Conservation (phyloP, 2,888 invertebrate genomes). For the Boloria euphrosyne region DNA sequence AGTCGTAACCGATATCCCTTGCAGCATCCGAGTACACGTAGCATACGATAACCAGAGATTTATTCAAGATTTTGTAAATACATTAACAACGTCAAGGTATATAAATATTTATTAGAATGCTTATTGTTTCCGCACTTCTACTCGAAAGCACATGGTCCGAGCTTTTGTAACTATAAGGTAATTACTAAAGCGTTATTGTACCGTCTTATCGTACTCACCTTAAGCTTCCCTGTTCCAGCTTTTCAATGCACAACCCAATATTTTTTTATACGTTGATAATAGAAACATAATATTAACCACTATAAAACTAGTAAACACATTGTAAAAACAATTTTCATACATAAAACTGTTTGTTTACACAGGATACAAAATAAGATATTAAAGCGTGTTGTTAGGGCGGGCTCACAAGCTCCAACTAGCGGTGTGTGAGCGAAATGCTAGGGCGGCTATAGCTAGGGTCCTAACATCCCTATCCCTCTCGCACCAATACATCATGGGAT, state of each 20-base stretch:
- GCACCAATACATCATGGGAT: constrained; percentile 62
- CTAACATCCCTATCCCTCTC: constrained; percentile 59
- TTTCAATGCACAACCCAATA: constrained; percentile 32
- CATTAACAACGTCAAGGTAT: not conserved
- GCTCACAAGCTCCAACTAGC: constrained; percentile 76
- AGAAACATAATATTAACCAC: constrained; percentile 43
- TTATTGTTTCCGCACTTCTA: constrained; percentile 1
- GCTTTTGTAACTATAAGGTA: constrained; percentile 6
- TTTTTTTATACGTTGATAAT: constrained; percentile 27
- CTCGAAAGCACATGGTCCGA: constrained; percentile 7
- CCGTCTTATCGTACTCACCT: constrained; percentile 50
- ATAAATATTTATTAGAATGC: constrained; percentile 7
- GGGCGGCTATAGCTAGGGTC: constrained; percentile 61
- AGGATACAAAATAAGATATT: constrained; percentile 61
- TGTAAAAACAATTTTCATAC: constrained; percentile 49
- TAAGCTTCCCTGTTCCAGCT: constrained; percentile 41
- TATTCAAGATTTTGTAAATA: constrained; percentile 5
- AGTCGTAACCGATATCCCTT: not conserved
- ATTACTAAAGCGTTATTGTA: constrained; percentile 30
- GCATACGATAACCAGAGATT: constrained; percentile 11
- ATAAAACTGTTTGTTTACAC: constrained; percentile 76
- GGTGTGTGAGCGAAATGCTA: constrained; percentile 60
- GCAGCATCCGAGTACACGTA: constrained; percentile 3
- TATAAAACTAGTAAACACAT: constrained; percentile 45
- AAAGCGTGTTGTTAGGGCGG: constrained; percentile 72